Conservation (phyloP, 2,797 vertebrate species). For the Numenius phaeopus region DNA sequence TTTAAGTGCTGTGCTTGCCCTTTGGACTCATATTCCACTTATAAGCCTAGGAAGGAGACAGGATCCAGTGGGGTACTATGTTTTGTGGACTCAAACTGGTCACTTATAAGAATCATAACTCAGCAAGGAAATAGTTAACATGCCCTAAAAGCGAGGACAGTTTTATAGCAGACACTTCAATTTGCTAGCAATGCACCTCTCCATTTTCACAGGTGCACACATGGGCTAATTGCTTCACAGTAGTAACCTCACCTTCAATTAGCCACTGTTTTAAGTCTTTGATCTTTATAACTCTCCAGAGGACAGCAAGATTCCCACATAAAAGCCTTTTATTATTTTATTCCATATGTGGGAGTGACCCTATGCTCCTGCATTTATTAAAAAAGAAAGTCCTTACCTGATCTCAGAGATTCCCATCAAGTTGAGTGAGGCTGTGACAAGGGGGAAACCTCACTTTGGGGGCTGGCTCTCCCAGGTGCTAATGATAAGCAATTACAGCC, state of each 20-base stretch:
- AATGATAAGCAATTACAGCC: not conserved
- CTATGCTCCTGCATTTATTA: not conserved
- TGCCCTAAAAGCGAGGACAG: not conserved
- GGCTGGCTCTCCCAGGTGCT: not conserved
- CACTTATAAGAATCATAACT: not conserved
- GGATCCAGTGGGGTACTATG: not conserved
- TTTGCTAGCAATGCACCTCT: not conserved
- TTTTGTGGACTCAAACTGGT: not conserved
- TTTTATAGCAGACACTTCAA: not conserved
- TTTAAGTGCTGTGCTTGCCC: fast-evolving
- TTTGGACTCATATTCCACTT: not conserved
- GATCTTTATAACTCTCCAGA: slow-evolving; percentile 51
- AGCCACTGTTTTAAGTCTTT: slow-evolving; percentile 55
- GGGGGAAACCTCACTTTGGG: not conserved
- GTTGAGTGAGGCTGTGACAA: not conserved
- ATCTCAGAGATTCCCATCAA: not conserved
- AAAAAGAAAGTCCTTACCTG: slow-evolving; percentile 11
- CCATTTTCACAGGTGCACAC: not conserved
- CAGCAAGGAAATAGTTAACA: not conserved
- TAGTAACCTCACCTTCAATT: slow-evolving; percentile 61
- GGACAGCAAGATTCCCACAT: slow-evolving; percentile 62
- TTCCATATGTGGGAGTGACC: slow-evolving; percentile 24
- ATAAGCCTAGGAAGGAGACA: not conserved
- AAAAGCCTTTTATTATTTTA: slow-evolving; percentile 40
- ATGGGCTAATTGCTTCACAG: slow-evolving; percentile 41